Base-by-base conservation (phyloP, 2,888 invertebrate species). In the Electrophaes corylata region DNA sequence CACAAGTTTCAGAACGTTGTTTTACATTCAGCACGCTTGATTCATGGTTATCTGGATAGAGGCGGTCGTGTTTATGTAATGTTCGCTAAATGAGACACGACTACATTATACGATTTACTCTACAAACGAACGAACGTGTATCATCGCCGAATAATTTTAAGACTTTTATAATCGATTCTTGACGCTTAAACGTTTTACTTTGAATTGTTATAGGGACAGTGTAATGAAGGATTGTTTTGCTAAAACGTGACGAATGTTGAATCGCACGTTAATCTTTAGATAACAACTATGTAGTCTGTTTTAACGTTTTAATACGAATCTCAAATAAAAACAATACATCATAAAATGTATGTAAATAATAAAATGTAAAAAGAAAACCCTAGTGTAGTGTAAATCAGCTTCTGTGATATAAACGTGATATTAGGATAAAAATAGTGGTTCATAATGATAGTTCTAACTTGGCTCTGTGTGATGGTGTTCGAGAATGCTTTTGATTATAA, bases 371-470 rank as follows among this genome's bases (percentile, higher is more conserved):
- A 35, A 20, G 46, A 46, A 3, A 29, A 18, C 11, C 3, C n/a
- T n/a, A n/a, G n/a, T n/a, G n/a, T 41, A 16, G 50, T 57, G 57
- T 46, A 59, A 75, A 71, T 67, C 57, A 57, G 26, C 10, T 29
- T 69, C 84, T 86, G 88, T 88, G 87, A 87, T 87, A 85, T 45
- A 66, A 60, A 63, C 75, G 81, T 87, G 84, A 83, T 84, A 83
- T 69, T 79, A 77, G 69, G 60, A 44, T 18, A 59, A 2, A 10
- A 10, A 29, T 63, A 66, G 53, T 18, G 8, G 23, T 40, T 19
- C 3, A 82, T 70, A 72, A 89, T 90, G 90, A 90, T 91, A 79
- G 83, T 90, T 19, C 54, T 86, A 60, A 81, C 82, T 70, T 90
- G 90, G 90, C 52, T 88, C 48, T 62, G 76, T 44, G 76, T 77